Evolutionary conservation across 1,140 invertebrate species (phyloP), one percentile per base, ranked within the genome.

Genomic region (Euura lappo): DNA sequence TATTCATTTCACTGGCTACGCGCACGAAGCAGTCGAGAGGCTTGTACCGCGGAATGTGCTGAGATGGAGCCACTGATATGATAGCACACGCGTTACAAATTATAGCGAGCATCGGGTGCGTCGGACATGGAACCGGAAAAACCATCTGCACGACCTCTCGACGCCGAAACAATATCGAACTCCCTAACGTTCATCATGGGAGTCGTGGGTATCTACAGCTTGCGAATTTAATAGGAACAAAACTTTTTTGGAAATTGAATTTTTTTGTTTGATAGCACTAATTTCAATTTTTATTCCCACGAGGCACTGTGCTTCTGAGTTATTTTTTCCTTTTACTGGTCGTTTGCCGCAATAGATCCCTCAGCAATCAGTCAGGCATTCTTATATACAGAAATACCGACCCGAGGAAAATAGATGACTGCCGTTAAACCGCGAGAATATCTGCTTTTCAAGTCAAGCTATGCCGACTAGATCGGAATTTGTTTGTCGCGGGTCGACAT

Each of bases 331-430:
- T 68, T 13, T 66, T n/a, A 47, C 44, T 66, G 45, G 28, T 28
- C 28, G 28, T 28, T 28, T 28, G 64, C 69, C 44, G 68, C 10
- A 47, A 77, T 78, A 78, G 80, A 81, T 79, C 79, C 51, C 51
- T 75, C 79, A 76, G 77, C 76, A 77, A 80, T 79, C 79, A 77
- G 72, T 78, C 78, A 78, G 77, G 79, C 74, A 81, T 80, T 80
- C 78, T 71, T 28, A 28, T 70, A 60, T 60, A 71, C 69, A 75
- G 73, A 74, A 73, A 75, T 76, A 77, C 71, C 74, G 64, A 65
- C 68, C 71, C 74, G 51, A 69, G 47, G 70, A 72, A 72, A 73
- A 83, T 83, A 83, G 81, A 83, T 83, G 74, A 77, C 78, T 70
- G 72, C 67, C 76, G 77, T 78, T 78, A 75, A 78, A 60, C 51